A percentile compares a stretch with the other conserved stretches of the same genome.
These are phyloP conservation scores for Galerucella pusilla DNA, from an alignment of 2,888 invertebrate genomes.

Conservation along the genomic window DNA sequence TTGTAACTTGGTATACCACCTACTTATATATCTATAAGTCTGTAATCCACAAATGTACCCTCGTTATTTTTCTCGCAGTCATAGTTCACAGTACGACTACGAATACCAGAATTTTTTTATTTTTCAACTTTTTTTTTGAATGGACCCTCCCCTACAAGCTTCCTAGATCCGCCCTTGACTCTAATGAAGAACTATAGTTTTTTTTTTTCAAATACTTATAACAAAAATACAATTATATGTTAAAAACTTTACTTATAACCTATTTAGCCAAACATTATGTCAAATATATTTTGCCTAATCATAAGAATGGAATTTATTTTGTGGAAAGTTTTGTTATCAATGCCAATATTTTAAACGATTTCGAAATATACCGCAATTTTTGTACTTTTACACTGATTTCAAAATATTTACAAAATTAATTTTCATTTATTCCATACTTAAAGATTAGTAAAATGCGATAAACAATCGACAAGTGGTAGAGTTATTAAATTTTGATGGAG, in stretches of 20 bases:
- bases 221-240: not conserved
- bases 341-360: too few relatives aligned
- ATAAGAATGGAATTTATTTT: not conserved
- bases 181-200: too few relatives aligned
- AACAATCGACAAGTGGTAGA: not conserved
- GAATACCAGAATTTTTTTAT: too few relatives aligned
- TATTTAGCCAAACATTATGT: not conserved
- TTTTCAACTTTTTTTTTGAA: too few relatives aligned
- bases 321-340: too few relatives aligned
- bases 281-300: not conserved
- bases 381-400: not conserved
- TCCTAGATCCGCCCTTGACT: too few relatives aligned
- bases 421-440: not conserved
- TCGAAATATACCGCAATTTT: not conserved
- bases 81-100: too few relatives aligned
- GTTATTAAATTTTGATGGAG: not conserved
- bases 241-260: not conserved
- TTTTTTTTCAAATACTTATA: not conserved
- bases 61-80: too few relatives aligned
- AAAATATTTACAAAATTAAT: not conserved
- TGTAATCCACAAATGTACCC: too few relatives aligned
- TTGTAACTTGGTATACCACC: too few relatives aligned
- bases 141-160: too few relatives aligned
- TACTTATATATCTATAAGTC: too few relatives aligned
- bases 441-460: constrained; percentile 3